Percentiles rank a stretch among this genome's conserved stretches.
phyloP scores from a whole-genome alignment of 2,888 invertebrate species.

The Tenthredo mesomela region DNA sequence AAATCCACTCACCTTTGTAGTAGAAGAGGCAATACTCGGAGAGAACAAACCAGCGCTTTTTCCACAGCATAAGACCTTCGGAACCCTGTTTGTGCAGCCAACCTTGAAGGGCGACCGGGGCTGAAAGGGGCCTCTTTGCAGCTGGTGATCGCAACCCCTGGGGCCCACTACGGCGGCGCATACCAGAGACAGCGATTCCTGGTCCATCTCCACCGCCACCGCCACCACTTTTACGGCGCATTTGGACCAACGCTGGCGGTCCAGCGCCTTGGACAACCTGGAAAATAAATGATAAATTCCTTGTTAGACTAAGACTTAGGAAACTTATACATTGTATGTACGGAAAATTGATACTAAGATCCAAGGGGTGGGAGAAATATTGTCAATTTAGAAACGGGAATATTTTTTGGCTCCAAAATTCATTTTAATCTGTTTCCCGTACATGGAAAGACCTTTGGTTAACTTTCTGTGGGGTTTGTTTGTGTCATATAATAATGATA shows the following conservation, averaged over 20 bases:
- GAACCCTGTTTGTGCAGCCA: slow-evolving; percentile 97
- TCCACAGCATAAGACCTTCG: slow-evolving; percentile 95
- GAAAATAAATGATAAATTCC: slow-evolving; percentile 50
- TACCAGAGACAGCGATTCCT: slow-evolving; percentile 70
- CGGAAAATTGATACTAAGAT: background rate
- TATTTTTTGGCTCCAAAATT: background rate
- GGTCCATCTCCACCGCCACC: slow-evolving; percentile 71
- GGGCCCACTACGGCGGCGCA: slow-evolving; percentile 75
- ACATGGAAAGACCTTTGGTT: background rate
- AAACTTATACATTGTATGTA: background rate
- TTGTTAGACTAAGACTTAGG: background rate
- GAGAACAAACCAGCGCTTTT: slow-evolving; percentile 96
- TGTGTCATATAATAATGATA: slow-evolving; percentile 8
- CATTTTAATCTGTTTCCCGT: background rate
- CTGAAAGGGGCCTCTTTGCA: slow-evolving; percentile 91
- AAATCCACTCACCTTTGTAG: slow-evolving; percentile 88
- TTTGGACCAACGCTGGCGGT: slow-evolving; percentile 68
- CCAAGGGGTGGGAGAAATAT: background rate
- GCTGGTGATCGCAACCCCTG: slow-evolving; percentile 89
- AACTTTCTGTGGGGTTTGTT: slow-evolving; percentile 73
- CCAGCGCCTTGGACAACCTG: slow-evolving; percentile 68
- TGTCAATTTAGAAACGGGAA: background rate
- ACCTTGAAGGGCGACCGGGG: slow-evolving; percentile 92
- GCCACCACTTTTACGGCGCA: slow-evolving; percentile 73
- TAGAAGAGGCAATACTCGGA: slow-evolving; percentile 96